These are phyloP conservation scores for Thalpophila matura DNA, from an alignment of 2,888 invertebrate species.

Conservation along the genomic window DNA sequence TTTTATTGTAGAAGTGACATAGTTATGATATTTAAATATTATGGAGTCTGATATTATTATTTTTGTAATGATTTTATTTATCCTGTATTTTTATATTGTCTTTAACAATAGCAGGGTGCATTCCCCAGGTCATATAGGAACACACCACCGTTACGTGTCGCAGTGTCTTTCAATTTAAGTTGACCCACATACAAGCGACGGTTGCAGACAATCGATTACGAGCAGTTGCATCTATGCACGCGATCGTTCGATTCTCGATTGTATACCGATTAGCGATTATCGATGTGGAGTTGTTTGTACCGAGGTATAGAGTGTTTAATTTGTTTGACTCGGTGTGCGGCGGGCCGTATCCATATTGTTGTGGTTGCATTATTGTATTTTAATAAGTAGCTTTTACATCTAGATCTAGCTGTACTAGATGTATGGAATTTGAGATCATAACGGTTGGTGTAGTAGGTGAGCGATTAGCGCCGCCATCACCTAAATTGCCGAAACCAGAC, in stretches of 20 bases:
- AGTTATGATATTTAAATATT: too few species aligned
- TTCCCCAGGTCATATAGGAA: constrained; percentile 28
- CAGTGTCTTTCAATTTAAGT: constrained; percentile 71
- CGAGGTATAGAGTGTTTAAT: not conserved
- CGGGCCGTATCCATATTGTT: not conserved
- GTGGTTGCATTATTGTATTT: not conserved
- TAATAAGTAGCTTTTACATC: too few species aligned
- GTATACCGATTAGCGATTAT: too few species aligned
- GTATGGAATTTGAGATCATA: too few species aligned
- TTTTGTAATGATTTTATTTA: too few species aligned
- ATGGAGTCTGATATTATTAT: too few species aligned
- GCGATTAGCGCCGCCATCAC: too few species aligned
- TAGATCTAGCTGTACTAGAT: too few species aligned
- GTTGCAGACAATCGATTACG: constrained; percentile 69
- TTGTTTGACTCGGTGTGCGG: too few species aligned
- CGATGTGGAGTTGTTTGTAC: constrained; percentile 13
- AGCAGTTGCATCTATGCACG: constrained; percentile 73
- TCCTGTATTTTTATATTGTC: not conserved
- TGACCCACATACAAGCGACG: constrained; percentile 68
- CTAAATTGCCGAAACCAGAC: too few species aligned
- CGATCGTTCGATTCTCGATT: constrained; percentile 67
- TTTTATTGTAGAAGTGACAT: too few species aligned
- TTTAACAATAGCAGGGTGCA: constrained; percentile 3
- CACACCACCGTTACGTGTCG: constrained; percentile 58
- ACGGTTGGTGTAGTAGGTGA: too few species aligned